Base-by-base conservation (phyloP, 2,113 vertebrate genomes). In the Mustela lutreola region DNA sequence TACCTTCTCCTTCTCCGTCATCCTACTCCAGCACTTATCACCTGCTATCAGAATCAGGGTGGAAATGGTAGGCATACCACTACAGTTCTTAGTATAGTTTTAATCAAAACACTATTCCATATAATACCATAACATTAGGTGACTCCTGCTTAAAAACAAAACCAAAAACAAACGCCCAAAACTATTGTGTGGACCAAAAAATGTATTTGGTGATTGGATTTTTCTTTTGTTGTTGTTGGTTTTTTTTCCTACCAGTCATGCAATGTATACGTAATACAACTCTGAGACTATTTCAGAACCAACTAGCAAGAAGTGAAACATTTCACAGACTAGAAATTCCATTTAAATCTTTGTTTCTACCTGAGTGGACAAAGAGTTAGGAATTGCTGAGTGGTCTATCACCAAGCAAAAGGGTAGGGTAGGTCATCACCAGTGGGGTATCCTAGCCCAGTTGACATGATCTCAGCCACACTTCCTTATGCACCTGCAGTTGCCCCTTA, bases 261-360 rank as follows among this genome's bases (percentile, higher is more conserved):
- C 53, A 87, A 33, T 24, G 9, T 62, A 86, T 7, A 67, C 33
- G 31, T 60, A 78, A 24, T 56, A 56, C 31, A 65, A 80, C n/a
- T 83, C 67, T 45, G 75, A 82, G 24, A 50, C 18, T 19, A 71
- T 58, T 50, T 82, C 39, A 85, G 73, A 58, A 73, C 45, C 10
- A 62, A 81, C 18, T 19, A 89, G 21, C 8, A 95, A 76, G 79
- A 92, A 89, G 16, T 78, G 45, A 89, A 89, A 81, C 24, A 70
- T 36, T 85, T 73, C 89, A 15, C 33, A 58, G 67, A 91, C 56
- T 83, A 53, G 78, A 87, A 86, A 24, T 80, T 87, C 19, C 39
- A 90, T 48, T 67, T 95, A 92, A 94, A 96, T 87, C 36, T 11
- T 94, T 88, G 16, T 39, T 89, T 86, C 89, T 80, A 84, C 22